These are phyloP conservation scores for Clanis bilineata DNA, from an alignment of 2,888 invertebrate species.

Conservation along the genomic window DNA sequence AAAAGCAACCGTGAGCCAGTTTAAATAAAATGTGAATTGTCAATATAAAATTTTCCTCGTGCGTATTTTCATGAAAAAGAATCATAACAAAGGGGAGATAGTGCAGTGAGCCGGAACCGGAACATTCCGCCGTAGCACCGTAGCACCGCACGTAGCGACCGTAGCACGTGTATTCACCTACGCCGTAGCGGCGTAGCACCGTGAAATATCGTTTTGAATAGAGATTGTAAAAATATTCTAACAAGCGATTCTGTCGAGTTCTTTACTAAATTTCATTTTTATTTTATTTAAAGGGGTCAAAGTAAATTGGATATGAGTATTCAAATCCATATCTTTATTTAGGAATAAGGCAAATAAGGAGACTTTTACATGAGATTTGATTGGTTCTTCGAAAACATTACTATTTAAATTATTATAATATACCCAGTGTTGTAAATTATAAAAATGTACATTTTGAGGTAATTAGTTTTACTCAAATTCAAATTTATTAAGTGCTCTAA, in stretches of 20 bases:
- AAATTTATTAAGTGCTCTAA: too few relatives aligned
- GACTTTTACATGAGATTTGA: too few relatives aligned
- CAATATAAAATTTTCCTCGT: background rate
- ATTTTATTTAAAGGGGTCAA: background rate
- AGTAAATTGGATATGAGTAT: background rate
- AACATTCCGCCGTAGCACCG: slow-evolving; percentile 27
- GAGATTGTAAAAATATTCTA: slow-evolving; percentile 22
- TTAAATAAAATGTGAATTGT: slow-evolving; percentile 3
- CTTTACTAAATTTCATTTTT: background rate
- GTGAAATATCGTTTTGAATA: slow-evolving; percentile 29
- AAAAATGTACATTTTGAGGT: too few relatives aligned
- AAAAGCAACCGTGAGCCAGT: background rate
- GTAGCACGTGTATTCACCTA: slow-evolving; percentile 33
- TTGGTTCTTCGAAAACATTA: too few relatives aligned
- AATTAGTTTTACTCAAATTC: too few relatives aligned
- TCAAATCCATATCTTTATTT: too few relatives aligned
- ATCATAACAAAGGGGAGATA: slow-evolving; percentile 17
- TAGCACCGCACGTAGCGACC: slow-evolving; percentile 31
- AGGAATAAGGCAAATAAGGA: too few relatives aligned
- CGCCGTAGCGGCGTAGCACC: slow-evolving; percentile 29
- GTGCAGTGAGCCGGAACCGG: slow-evolving; percentile 34
- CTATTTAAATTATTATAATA: too few relatives aligned
- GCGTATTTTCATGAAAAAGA: slow-evolving; percentile 6
- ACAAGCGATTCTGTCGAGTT: background rate
- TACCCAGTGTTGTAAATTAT: too few relatives aligned